Evolutionary conservation across 2,888 invertebrate species (phyloP), one percentile per base, ranked within the genome.

Genomic region (Metacarcinus magister): DNA sequence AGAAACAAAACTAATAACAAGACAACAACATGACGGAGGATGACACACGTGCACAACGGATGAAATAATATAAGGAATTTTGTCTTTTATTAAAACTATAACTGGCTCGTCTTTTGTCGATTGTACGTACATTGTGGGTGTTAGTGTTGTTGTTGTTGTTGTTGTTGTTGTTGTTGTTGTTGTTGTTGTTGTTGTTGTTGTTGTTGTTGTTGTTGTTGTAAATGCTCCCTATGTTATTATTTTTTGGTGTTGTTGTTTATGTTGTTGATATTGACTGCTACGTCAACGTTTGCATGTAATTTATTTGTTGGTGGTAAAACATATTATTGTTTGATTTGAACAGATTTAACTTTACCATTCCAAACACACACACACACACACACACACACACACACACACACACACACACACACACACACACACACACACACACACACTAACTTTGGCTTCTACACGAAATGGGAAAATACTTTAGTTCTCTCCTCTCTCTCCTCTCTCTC

Each of bases 281-380:
- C 82, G 82, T 82, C 8, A 82, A 3, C n/a, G 43, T 91, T 28
- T n/a, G 48, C 48, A 43, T 91, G 48, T 91, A 46, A 91, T 91
- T 23, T 43, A 91, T 91, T 91, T 91, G 48, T 91, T 91, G 23
- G n/a, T 54, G 48, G 48, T 46, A 39, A 93, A 46, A 54, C 90
- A 95, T 95, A 95, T 95, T 48, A 28, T 48, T 91, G 32, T 54
- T 90, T 43, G 91, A 91, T 75, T 95, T 90, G 54, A 32, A n/a
- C 44, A 75, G 89, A 10, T 28, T 43, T 54, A 23, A 82, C 43
- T 54, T 39, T 16, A n/a, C 16, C 44, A 60, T n/a, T n/a, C 32
- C 19, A 82, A 67, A 48, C 48, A n/a, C n/a, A n/a, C 28, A 67
- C 95, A 89, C 94, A 39, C 82, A 48, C 94, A 48, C 75, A 82